Evolutionary conservation across 2,797 vertebrate species (phyloP).

Genomic region (Buceros bicornis): DNA sequence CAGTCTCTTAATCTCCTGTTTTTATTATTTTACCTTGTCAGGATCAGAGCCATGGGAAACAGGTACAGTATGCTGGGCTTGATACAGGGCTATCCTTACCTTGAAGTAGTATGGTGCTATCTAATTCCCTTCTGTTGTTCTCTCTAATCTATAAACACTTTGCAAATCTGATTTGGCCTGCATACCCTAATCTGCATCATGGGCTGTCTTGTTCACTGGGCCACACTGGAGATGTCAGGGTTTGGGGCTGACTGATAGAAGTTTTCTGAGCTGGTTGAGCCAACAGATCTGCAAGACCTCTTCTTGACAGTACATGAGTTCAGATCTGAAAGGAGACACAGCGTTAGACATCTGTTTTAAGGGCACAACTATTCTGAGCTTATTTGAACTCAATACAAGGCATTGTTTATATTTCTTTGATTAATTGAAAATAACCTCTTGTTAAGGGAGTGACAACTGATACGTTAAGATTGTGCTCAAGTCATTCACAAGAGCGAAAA

Average conservation of each 20-base stretch:
- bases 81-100: neutral
- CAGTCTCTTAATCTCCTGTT: neutral
- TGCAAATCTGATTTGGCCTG: conserved; percentile 37
- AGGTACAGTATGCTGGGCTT: neutral
- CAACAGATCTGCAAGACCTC: conserved; percentile 37
- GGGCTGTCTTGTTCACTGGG: neutral
- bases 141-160: conserved; percentile 26
- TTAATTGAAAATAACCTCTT: conserved; percentile 73
- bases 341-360: conserved; percentile 63
- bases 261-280: neutral
- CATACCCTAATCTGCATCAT: neutral
- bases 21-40: neutral
- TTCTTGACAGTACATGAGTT: conserved; percentile 21
- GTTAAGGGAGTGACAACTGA: conserved; percentile 63
- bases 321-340: conserved; percentile 61
- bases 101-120: neutral
- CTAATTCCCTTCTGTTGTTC: neutral
- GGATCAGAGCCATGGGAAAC: neutral
- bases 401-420: conserved; percentile 65
- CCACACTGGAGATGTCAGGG: neutral
- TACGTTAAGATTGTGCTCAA: conserved; percentile 37
- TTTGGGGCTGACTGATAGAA: neutral
- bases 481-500: conserved; percentile 19
- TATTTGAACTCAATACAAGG: conserved; percentile 51
- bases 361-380: conserved; percentile 1